These are phyloP conservation scores for Merodon equestris DNA, from an alignment of 2,888 invertebrate genomes.

Conservation along the genomic window DNA sequence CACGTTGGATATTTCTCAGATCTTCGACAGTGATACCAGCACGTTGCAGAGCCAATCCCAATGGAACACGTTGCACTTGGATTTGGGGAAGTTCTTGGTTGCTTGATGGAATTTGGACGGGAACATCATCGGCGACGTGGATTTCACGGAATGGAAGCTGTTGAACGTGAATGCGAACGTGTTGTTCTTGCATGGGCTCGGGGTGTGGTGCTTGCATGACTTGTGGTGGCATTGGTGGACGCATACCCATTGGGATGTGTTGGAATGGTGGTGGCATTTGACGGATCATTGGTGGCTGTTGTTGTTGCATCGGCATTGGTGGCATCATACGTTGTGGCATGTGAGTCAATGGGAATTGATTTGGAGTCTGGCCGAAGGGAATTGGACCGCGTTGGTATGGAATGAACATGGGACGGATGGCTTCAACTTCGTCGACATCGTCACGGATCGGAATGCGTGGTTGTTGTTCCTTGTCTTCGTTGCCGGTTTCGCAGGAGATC, in stretches of 20 bases:
- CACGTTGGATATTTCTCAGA: conserved; percentile 78
- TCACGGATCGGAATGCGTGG: conserved; percentile 71
- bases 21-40: conserved; percentile 79
- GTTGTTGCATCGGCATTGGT: conserved; percentile 72
- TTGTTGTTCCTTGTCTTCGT: conserved; percentile 72
- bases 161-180: conserved; percentile 79
- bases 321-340: conserved; percentile 77
- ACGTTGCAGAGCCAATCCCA: conserved; percentile 77
- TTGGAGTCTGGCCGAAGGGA: conserved; percentile 80
- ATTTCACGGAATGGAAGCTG: conserved; percentile 79
- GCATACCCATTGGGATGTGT: conserved; percentile 77
- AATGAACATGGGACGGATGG: conserved; percentile 78
- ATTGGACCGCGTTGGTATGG: conserved; percentile 79
- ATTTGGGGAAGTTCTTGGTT: conserved; percentile 74
- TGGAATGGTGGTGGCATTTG: conserved; percentile 78
- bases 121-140: conserved; percentile 77
- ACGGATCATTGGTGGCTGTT: conserved; percentile 75
- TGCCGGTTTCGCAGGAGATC: conserved; percentile 91
- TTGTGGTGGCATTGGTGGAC: conserved; percentile 78
- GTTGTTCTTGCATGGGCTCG: conserved; percentile 75
- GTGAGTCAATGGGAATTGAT: conserved; percentile 81
- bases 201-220: conserved; percentile 79
- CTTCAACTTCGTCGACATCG: conserved; percentile 76
- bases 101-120: conserved; percentile 74
- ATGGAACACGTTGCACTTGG: conserved; percentile 78